Conservation (phyloP, 2,113 vertebrate species). For the Plecotus auritus region DNA sequence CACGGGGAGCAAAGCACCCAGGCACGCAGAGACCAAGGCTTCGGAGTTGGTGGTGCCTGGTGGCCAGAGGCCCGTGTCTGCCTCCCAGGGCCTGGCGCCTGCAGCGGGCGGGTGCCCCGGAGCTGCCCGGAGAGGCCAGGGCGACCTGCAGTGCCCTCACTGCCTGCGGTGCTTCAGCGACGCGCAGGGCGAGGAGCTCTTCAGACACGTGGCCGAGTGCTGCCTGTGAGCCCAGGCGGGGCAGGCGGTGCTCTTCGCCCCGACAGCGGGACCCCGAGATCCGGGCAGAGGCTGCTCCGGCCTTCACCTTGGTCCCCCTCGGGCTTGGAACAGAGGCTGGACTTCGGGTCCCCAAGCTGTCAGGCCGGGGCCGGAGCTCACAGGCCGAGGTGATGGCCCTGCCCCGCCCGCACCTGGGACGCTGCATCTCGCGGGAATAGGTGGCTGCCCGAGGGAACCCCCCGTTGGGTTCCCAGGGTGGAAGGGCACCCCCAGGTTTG, state of each 20-base stretch:
- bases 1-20: conserved; percentile 75
- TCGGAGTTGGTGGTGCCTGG: conserved; percentile 37
- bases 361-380: accelerated
- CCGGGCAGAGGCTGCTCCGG: accelerated
- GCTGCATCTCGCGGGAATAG: background rate
- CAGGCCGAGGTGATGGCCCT: background rate
- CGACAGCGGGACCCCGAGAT: background rate
- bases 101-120: background rate
- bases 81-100: conserved; percentile 51
- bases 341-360: too few relatives aligned
- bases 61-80: conserved; percentile 33
- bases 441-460: background rate
- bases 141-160: conserved; percentile 89
- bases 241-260: background rate
- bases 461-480: background rate
- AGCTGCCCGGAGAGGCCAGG: conserved; percentile 66
- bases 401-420: background rate
- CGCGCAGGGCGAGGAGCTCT: conserved; percentile 83
- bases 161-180: conserved; percentile 86
- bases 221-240: conserved; percentile 76
- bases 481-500: background rate
- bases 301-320: background rate
- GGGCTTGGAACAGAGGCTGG: background rate
- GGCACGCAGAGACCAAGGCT: background rate
- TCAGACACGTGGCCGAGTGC: conserved; percentile 90